Evolutionary conservation across 2,113 vertebrate species (phyloP).

Genomic region (Genyomyrus donnyi): DNA sequence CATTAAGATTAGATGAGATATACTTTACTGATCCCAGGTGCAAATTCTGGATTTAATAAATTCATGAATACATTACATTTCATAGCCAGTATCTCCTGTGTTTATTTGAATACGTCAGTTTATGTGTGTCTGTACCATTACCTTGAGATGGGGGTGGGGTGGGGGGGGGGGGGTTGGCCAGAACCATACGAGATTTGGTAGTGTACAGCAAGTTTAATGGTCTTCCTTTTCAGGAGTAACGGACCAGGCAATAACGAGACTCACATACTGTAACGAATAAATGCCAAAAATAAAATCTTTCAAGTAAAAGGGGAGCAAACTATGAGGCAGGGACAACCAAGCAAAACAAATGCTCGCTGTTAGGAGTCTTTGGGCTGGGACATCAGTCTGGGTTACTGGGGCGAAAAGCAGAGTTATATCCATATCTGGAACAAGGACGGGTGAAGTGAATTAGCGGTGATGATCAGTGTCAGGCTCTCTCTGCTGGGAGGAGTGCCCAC

Average conservation of each 20-base stretch:
- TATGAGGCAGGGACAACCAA: not conserved
- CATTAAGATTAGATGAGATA: not conserved
- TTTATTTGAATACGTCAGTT: not conserved
- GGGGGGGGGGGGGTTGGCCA: not conserved
- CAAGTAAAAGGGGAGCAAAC: not conserved
- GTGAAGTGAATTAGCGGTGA: not conserved
- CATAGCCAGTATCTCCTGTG: not conserved
- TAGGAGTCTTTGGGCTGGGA: not conserved
- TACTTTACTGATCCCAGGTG: not conserved
- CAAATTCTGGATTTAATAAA: not conserved
- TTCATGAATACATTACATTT: not conserved
- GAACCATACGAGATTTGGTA: not conserved
- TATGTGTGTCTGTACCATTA: not conserved
- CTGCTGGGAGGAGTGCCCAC: not conserved
- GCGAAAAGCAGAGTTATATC: not conserved
- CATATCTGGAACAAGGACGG: not conserved
- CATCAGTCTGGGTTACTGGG: slow-evolving; percentile 2
- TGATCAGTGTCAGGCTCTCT: not conserved
- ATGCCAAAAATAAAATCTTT: not conserved
- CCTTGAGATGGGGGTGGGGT: not conserved
- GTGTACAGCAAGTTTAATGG: not conserved
- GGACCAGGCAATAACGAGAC: not conserved
- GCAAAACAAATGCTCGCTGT: not conserved
- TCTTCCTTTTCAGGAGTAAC: not conserved
- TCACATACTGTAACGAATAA: not conserved